Evolutionary conservation across 1,140 invertebrate genomes (phyloP).

Genomic region (Bicyclus anynana): DNA sequence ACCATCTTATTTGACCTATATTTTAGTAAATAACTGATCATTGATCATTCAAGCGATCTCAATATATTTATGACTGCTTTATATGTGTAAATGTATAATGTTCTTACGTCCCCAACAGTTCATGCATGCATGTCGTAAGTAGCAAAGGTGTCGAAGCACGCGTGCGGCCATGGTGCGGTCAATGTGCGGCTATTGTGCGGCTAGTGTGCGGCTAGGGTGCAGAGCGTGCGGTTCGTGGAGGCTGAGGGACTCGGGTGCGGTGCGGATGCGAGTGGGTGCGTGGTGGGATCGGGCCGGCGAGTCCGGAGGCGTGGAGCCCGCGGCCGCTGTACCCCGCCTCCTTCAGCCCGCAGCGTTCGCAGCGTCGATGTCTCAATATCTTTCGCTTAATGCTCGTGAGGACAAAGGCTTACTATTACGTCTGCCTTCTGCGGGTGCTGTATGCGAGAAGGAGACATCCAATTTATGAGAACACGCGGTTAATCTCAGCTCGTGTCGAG

Average conservation of each 20-base stretch:
- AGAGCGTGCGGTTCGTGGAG: slow-evolving; percentile 25
- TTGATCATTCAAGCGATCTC: too few relatives aligned
- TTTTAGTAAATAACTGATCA: too few relatives aligned
- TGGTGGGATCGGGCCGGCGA: slow-evolving; percentile 36
- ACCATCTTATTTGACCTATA: too few relatives aligned
- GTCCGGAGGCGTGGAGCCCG: slow-evolving; percentile 65
- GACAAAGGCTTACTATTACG: slow-evolving; percentile 72
- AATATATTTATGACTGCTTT: too few relatives aligned
- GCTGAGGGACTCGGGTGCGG: slow-evolving; percentile 21
- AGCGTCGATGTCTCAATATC: slow-evolving; percentile 78
- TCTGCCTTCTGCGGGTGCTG: slow-evolving; percentile 87
- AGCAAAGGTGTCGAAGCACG: too few relatives aligned
- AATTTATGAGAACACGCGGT: slow-evolving; percentile 78
- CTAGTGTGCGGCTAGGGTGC: slow-evolving; percentile 14
- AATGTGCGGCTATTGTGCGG: slow-evolving; percentile 13
- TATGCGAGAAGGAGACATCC: slow-evolving; percentile 87
- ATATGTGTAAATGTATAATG: too few relatives aligned
- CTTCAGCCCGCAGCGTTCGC: slow-evolving; percentile 78
- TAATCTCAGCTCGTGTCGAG: slow-evolving; percentile 70
- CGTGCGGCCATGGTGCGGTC: slow-evolving; percentile 13
- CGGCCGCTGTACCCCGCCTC: slow-evolving; percentile 75
- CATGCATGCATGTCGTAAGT: too few relatives aligned
- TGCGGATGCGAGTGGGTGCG: slow-evolving; percentile 32
- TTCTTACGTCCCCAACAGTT: too few relatives aligned
- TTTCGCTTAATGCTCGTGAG: slow-evolving; percentile 66